Conservation (phyloP, 1,140 invertebrate species). For the Scaptodrosophila lebanonensis region DNA sequence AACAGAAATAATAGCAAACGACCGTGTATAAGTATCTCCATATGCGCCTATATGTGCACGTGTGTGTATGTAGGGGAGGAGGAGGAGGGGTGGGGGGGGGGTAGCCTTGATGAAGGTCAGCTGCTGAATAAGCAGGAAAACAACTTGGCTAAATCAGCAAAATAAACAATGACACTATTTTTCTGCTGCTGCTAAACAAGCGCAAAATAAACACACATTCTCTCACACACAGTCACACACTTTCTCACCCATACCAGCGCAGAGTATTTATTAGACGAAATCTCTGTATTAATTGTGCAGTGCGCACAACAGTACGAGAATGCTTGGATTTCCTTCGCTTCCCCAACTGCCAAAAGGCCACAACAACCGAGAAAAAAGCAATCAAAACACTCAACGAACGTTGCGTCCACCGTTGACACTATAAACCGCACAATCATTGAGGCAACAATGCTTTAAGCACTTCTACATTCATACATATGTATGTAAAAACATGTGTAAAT, state of each 20-base stretch:
- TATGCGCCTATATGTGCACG: background rate
- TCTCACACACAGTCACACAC: background rate
- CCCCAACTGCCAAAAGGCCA: constrained; percentile 5
- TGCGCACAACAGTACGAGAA: constrained; percentile 23
- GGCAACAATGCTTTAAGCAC: constrained; percentile 22
- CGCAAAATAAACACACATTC: constrained; percentile 32
- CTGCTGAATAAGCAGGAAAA: constrained; percentile 14
- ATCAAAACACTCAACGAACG: constrained; percentile 25
- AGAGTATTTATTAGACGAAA: constrained; percentile 3
- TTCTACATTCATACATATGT: background rate
- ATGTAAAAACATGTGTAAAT: background rate
- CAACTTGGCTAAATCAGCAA: no score
- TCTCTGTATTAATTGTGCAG: constrained; percentile 8
- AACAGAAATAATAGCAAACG: constrained; percentile 36
- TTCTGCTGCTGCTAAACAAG: background rate
- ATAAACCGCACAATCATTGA: constrained; percentile 28
- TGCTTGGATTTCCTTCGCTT: constrained; percentile 20
- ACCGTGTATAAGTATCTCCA: background rate
- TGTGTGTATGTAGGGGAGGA: no score
- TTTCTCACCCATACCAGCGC: background rate
- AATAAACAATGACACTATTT: no score
- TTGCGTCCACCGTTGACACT: constrained; percentile 7
- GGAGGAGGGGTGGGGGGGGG: background rate
- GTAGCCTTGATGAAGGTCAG: constrained; percentile 35
- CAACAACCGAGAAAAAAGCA: constrained; percentile 6